Evolutionary conservation across 2,888 invertebrate species (phyloP), one percentile per base, ranked within the genome.

Genomic region (Latrodectus elegans): DNA sequence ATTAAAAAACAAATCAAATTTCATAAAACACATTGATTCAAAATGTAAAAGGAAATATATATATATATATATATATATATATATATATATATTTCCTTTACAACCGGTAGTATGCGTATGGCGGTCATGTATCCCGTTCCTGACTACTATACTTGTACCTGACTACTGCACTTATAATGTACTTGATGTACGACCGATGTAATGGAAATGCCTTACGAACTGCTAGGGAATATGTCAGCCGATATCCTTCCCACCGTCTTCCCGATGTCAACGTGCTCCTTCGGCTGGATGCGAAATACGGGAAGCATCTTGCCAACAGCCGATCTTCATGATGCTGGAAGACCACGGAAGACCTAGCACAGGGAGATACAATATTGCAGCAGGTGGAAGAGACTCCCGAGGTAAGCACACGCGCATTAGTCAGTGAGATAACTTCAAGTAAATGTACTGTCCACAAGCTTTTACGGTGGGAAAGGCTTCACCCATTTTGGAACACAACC

Each of bases 401-500:
- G 11, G 12, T 51, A 15, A 53, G 10, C 15, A 53, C 49, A 52
- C 49, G 53, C 12, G 15, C 15, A 52, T 38, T 53, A 49, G 71
- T 11, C 52, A 53, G 53, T 0, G 17, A 38, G 12, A 52, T 4
- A 8, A 71, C 4, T 71, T 14, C 14, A 1, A 14, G 71, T 1
- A 1, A 22, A 22, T 1, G 22, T 49, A 49, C 15, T 71, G 71
- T 71, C 12, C 71, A 71, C 49, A 49, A n/a, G 51, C 8, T 72
- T 8, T 72, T 72, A 72, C 9, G 17, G 51, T 14, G n/a, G 1
- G 52, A 72, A 17, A 17, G 15, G 72, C 51, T 72, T 8, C 14
- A 51, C 52, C 72, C 72, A 52, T 72, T 52, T 52, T 4, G 52
- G 15, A 51, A 72, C 72, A 72, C 52, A 17, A 51, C 51, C 51